Evolutionary conservation across 2,113 vertebrate genomes (phyloP).

Genomic region (Thunnus thynnus): DNA sequence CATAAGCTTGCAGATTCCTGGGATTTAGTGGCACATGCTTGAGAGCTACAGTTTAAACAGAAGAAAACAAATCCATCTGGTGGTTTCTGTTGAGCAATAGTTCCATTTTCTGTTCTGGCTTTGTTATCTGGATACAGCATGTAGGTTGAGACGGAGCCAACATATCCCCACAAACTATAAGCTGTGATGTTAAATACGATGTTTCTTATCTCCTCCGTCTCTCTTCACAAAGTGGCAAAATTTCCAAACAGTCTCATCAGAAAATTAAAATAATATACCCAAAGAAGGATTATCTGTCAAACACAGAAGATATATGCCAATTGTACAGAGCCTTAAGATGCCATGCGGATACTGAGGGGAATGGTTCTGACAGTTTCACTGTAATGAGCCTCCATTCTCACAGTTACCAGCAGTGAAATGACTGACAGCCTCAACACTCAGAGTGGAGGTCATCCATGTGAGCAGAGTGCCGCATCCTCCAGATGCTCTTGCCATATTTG

Average conservation of each 20-base stretch:
- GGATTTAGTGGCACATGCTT: slow-evolving; percentile 40
- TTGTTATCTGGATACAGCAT: slow-evolving; percentile 10
- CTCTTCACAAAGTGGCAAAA: neutral
- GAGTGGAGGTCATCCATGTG: slow-evolving; percentile 50
- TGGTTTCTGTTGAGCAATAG: neutral
- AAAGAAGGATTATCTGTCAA: slow-evolving; percentile 25
- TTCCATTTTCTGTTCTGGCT: neutral
- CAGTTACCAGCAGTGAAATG: slow-evolving; percentile 24
- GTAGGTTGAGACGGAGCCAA: neutral
- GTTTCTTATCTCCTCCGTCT: neutral
- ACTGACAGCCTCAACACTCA: slow-evolving; percentile 48
- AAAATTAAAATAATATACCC: slow-evolving; percentile 13
- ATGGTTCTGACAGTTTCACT: slow-evolving; percentile 30
- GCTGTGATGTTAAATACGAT: neutral
- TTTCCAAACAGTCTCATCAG: slow-evolving; percentile 3
- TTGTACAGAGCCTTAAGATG: neutral
- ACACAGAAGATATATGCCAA: slow-evolving; percentile 23
- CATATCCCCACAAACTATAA: neutral
- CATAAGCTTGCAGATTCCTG: slow-evolving; percentile 28
- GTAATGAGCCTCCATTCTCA: slow-evolving; percentile 35
- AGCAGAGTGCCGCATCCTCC: slow-evolving; percentile 35
- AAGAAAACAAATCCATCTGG: slow-evolving; percentile 44
- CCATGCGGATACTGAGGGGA: slow-evolving; percentile 19
- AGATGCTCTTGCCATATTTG: slow-evolving; percentile 52
- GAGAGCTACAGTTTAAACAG: slow-evolving; percentile 41